Evolutionary conservation across 2,113 vertebrate genomes (phyloP).

Genomic region (Platichthys flesus): DNA sequence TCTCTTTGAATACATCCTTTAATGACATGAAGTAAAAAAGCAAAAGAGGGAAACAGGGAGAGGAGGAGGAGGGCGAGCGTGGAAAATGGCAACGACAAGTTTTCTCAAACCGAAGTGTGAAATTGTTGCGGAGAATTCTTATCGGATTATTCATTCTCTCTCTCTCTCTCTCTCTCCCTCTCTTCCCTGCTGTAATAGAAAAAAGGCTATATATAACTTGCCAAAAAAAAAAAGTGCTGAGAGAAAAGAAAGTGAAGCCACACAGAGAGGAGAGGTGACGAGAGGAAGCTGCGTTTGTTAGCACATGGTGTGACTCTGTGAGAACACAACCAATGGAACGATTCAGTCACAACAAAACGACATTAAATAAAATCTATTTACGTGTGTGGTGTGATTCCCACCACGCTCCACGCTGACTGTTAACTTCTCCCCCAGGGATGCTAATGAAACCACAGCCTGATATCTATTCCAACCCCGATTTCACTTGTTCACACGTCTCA

Average conservation of each 20-base stretch:
- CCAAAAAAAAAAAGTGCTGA: slow-evolving; percentile 33
- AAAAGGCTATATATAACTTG: slow-evolving; percentile 70
- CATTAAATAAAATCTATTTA: slow-evolving; percentile 21
- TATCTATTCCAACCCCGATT: background rate
- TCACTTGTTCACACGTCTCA: background rate
- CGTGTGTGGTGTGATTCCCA: background rate
- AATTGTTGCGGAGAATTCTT: slow-evolving; percentile 74
- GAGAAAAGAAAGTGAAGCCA: slow-evolving; percentile 52
- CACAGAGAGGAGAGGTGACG: slow-evolving; percentile 44
- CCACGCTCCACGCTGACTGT: background rate
- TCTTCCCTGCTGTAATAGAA: slow-evolving; percentile 61
- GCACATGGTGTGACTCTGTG: slow-evolving; percentile 48
- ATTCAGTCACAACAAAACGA: slow-evolving; percentile 42
- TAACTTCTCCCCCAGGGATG: slow-evolving; percentile 19
- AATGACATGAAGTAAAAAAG: slow-evolving; percentile 29
- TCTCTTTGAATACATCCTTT: slow-evolving; percentile 76
- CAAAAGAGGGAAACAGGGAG: slow-evolving; percentile 10
- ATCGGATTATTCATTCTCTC: slow-evolving; percentile 67
- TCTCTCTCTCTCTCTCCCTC: slow-evolving; percentile 51
- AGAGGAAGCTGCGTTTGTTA: slow-evolving; percentile 33
- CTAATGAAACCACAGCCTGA: background rate
- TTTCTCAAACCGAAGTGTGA: slow-evolving; percentile 74
- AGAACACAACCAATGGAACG: slow-evolving; percentile 49
- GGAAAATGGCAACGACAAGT: slow-evolving; percentile 63
- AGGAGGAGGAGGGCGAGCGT: slow-evolving; percentile 28